Percentiles rank a stretch among this genome's conserved stretches.
Conservation (phyloP, 1,140 invertebrate genomes). For the Macrobrachium nipponense region DNA sequence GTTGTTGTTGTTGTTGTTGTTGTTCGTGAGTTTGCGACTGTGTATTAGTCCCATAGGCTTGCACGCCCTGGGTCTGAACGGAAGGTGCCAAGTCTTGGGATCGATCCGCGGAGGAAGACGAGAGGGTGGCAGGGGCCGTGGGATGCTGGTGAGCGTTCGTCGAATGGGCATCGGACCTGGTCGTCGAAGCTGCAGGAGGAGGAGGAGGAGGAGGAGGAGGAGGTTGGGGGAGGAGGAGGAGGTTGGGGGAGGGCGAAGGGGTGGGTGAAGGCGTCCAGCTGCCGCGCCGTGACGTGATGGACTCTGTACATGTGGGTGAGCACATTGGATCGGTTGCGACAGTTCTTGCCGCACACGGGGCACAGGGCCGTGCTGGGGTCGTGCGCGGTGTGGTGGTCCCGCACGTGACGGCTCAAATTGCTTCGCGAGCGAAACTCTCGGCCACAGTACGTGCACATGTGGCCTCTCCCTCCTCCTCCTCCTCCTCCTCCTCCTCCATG, state of each 20-base stretch:
- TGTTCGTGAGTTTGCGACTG: no score
- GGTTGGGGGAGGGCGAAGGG: background rate
- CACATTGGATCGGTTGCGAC: slow-evolving; percentile 58
- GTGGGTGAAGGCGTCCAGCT: slow-evolving; percentile 56
- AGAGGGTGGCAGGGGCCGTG: no score
- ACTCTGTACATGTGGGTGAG: slow-evolving; percentile 63
- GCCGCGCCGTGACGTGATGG: slow-evolving; percentile 60
- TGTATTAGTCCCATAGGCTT: no score
- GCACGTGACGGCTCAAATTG: slow-evolving; percentile 62
- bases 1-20: no score
- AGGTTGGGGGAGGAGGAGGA: background rate
- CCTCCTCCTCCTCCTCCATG: background rate
- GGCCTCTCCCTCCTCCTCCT: slow-evolving; percentile 29
- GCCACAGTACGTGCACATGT: slow-evolving; percentile 52
- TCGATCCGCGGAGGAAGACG: no score
- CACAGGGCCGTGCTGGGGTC: slow-evolving; percentile 59
- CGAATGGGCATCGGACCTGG: background rate
- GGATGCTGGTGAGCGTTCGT: background rate
- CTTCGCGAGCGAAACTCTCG: slow-evolving; percentile 57
- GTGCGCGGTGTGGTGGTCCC: slow-evolving; percentile 56
- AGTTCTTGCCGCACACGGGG: slow-evolving; percentile 63
- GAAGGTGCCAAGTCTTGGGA: no score
- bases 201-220: no score
- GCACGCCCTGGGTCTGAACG: no score
- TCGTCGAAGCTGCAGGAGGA: background rate